A percentile compares a stretch with the other conserved stretches of the same genome.
Evolutionary conservation across 2,113 vertebrate genomes (phyloP).

Genomic region (Gymnogyps californianus): DNA sequence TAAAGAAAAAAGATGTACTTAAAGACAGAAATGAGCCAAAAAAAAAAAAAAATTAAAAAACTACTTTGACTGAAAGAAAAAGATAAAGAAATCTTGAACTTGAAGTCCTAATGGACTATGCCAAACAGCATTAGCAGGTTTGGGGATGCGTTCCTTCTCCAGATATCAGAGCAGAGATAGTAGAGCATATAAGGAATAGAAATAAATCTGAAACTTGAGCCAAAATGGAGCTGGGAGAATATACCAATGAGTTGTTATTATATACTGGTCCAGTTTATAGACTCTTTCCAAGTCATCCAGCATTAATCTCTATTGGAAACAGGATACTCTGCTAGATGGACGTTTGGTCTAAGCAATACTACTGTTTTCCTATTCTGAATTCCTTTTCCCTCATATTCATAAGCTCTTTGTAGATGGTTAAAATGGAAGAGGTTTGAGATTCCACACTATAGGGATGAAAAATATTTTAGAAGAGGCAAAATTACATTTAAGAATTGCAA

Average conservation of each 20-base stretch:
- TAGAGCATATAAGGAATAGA: neutral
- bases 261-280: neutral
- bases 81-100: neutral
- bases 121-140: neutral
- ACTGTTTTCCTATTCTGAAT: neutral
- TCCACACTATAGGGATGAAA: neutral
- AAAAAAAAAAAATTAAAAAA: neutral
- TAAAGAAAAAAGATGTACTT: neutral
- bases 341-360: neutral
- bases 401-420: neutral
- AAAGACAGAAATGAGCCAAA: neutral
- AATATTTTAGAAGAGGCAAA: neutral
- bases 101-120: neutral
- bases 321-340: neutral
- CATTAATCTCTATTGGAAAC: neutral
- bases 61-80: neutral
- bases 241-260: neutral
- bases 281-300: neutral
- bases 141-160: neutral
- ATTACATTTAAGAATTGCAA: neutral
- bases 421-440: neutral
- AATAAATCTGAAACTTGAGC: neutral
- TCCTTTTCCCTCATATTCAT: neutral
- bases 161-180: neutral
- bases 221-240: neutral